Evolutionary conservation across 2,113 vertebrate species (phyloP).

Genomic region (Colistium nudipinnis): DNA sequence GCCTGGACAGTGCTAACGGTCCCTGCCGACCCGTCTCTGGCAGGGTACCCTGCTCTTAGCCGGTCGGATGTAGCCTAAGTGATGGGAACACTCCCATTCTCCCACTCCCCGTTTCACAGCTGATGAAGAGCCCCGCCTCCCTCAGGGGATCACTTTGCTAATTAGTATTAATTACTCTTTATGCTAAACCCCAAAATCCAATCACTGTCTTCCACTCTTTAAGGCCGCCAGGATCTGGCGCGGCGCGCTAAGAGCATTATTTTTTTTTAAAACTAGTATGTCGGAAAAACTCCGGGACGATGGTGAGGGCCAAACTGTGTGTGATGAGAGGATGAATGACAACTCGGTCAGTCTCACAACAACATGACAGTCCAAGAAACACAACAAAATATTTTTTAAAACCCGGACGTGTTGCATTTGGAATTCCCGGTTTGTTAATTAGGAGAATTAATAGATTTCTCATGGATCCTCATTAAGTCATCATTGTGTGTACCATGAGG

Average conservation of each 20-base stretch:
- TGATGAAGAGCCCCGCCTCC: constrained; percentile 55
- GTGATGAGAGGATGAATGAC: constrained; percentile 13
- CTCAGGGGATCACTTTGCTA: constrained; percentile 69
- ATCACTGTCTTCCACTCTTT: constrained; percentile 58
- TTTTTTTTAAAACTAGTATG: constrained; percentile 70
- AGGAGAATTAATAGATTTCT: constrained; percentile 61
- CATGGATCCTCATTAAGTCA: constrained; percentile 64
- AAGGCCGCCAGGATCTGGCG: constrained; percentile 46
- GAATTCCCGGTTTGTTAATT: constrained; percentile 61
- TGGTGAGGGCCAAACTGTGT: constrained; percentile 18
- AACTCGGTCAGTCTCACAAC: constrained; percentile 45
- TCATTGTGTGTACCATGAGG: constrained; percentile 51
- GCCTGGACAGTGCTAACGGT: constrained; percentile 46
- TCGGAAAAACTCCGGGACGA: constrained; percentile 34
- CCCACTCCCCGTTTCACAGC: constrained; percentile 53
- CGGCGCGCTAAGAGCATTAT: constrained; percentile 53
- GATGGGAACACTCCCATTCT: constrained; percentile 60
- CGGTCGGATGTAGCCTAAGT: constrained; percentile 40
- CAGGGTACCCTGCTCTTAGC: constrained; percentile 33
- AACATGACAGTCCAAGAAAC: background rate
- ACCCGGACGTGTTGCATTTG: constrained; percentile 15
- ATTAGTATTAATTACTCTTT: constrained; percentile 84
- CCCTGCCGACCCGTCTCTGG: constrained; percentile 53
- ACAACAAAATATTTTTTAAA: constrained; percentile 21
- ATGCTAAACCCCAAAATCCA: constrained; percentile 72